phyloP scores from a whole-genome alignment of 2,113 vertebrate species.

The Egretta garzetta region DNA sequence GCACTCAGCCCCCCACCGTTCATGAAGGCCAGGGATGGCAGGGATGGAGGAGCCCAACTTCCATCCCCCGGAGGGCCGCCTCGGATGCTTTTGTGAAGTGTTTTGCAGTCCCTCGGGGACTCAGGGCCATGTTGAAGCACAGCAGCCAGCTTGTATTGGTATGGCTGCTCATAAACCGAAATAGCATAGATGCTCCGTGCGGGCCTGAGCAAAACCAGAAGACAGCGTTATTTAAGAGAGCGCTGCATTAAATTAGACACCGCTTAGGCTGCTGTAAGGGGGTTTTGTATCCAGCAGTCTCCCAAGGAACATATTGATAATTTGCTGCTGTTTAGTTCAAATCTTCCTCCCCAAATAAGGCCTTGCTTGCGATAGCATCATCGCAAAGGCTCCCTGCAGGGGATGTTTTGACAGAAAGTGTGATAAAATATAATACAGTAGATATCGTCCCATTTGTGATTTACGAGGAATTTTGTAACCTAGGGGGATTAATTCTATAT shows the following conservation, averaged over 20 bases:
- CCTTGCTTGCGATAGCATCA: conserved; percentile 20
- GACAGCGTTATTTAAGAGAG: not conserved
- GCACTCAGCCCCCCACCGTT: not conserved
- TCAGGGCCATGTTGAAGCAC: not conserved
- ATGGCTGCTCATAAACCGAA: not conserved
- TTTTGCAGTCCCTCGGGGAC: not conserved
- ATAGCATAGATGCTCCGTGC: not conserved
- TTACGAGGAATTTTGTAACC: conserved; percentile 36
- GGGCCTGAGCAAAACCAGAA: not conserved
- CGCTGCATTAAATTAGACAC: not conserved
- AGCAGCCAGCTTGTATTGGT: not conserved
- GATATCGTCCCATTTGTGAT: conserved; percentile 1
- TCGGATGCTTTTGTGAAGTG: not conserved
- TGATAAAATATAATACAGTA: conserved; percentile 43
- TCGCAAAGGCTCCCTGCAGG: conserved; percentile 11
- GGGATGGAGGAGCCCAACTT: not conserved
- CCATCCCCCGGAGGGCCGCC: rapidly evolving
- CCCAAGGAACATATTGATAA: not conserved
- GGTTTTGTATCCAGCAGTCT: not conserved
- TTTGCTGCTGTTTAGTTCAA: conserved; percentile 4
- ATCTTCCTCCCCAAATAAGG: not conserved
- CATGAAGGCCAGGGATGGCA: too few relatives aligned
- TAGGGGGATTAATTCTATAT: conserved; percentile 43
- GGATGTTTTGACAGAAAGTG: conserved; percentile 37
- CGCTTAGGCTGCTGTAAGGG: not conserved